Percentiles rank a stretch among this genome's conserved stretches.
phyloP scores from a whole-genome alignment of 1,140 invertebrate species.

The Drosophila asahinai region DNA sequence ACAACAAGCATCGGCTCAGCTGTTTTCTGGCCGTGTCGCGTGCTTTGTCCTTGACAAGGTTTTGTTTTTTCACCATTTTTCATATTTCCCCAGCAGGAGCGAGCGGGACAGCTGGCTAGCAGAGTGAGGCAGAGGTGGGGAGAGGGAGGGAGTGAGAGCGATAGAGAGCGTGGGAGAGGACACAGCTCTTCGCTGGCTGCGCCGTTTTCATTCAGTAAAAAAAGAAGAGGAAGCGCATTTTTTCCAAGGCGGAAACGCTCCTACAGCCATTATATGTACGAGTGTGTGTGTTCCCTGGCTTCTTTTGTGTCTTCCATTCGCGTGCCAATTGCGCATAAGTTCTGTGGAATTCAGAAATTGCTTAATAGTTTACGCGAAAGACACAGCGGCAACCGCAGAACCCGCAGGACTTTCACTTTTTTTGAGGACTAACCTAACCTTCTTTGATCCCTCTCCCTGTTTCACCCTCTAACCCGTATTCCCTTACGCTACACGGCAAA shows the following conservation, averaged over 20 bases:
- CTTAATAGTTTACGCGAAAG: slow-evolving; percentile 49
- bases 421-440: slow-evolving; percentile 31
- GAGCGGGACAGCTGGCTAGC: slow-evolving; percentile 15
- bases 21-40: slow-evolving; percentile 70
- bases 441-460: background rate
- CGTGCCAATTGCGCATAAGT: slow-evolving; percentile 70
- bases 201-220: slow-evolving; percentile 68
- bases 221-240: slow-evolving; percentile 52
- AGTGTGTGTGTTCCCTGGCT: slow-evolving; percentile 16
- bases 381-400: slow-evolving; percentile 25
- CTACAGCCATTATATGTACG: slow-evolving; percentile 16
- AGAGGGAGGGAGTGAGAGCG: slow-evolving; percentile 19
- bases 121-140: slow-evolving; percentile 4
- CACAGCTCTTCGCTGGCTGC: slow-evolving; percentile 42
- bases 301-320: slow-evolving; percentile 48
- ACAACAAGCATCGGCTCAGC: slow-evolving; percentile 66
- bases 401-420: slow-evolving; percentile 61
- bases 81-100: slow-evolving; percentile 27
- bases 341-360: slow-evolving; percentile 44
- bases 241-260: slow-evolving; percentile 62
- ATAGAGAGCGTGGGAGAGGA: slow-evolving; percentile 29
- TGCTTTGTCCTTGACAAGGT: slow-evolving; percentile 83
- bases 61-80: slow-evolving; percentile 75
- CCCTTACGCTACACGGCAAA: background rate
- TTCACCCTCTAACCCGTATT: too few relatives aligned